Conservation (phyloP, 2,888 invertebrate genomes). For the Drosophila paramelanica region DNA sequence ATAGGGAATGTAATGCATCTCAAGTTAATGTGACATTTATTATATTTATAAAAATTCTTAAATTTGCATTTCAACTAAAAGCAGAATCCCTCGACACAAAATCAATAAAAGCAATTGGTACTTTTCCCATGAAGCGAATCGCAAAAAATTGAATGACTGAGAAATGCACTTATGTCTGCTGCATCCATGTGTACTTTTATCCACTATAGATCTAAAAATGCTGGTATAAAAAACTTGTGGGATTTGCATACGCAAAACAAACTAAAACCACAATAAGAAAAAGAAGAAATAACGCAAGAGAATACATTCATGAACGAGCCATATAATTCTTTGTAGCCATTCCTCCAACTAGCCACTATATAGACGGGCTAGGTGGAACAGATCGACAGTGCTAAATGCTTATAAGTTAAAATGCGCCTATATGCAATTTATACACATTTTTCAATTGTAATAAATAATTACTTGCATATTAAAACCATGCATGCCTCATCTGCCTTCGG, state of each 20-base stretch:
- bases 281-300: slow-evolving; percentile 29
- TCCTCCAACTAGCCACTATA: slow-evolving; percentile 7
- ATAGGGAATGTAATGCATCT: neutral
- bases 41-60: slow-evolving; percentile 20
- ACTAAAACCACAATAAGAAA: slow-evolving; percentile 43
- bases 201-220: slow-evolving; percentile 28
- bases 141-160: slow-evolving; percentile 68
- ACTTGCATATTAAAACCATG: slow-evolving; percentile 26
- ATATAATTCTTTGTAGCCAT: slow-evolving; percentile 21
- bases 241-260: slow-evolving; percentile 58
- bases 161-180: slow-evolving; percentile 65
- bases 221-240: slow-evolving; percentile 48
- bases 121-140: slow-evolving; percentile 46
- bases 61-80: slow-evolving; percentile 27
- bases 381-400: neutral
- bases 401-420: slow-evolving; percentile 10
- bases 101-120: slow-evolving; percentile 72
- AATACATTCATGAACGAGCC: slow-evolving; percentile 21
- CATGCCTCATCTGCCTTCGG: slow-evolving; percentile 9
- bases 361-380: neutral
- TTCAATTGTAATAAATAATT: slow-evolving; percentile 38
- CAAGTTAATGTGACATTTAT: slow-evolving; percentile 2
- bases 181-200: slow-evolving; percentile 8
- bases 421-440: slow-evolving; percentile 9
- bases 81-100: slow-evolving; percentile 44